These are phyloP conservation scores for Rafetus swinhoei DNA, from an alignment of 2,113 vertebrate genomes.

Conservation along the genomic window DNA sequence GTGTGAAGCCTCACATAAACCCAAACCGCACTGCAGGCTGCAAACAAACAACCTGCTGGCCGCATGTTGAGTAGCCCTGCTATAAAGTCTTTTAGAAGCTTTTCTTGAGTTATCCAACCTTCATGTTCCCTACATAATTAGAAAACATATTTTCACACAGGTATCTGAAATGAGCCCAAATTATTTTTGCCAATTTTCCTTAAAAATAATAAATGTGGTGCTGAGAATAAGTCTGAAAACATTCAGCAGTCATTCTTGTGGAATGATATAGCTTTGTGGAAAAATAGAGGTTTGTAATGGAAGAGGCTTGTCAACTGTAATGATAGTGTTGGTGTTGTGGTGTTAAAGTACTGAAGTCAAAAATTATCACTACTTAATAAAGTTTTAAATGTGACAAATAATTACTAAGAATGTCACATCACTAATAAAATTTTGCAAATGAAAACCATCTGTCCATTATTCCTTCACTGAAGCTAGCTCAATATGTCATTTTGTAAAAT, in stretches of 20 bases:
- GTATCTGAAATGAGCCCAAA: background rate
- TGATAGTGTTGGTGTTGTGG: background rate
- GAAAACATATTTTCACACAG: background rate
- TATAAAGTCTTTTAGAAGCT: background rate
- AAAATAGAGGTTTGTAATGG: background rate
- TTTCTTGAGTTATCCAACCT: background rate
- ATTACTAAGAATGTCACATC: constrained; percentile 20
- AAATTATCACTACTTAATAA: constrained; percentile 7
- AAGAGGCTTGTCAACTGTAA: background rate
- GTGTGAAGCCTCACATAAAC: too few species aligned
- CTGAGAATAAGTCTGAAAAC: background rate
- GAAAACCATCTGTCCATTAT: constrained; percentile 48
- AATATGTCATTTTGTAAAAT: constrained; percentile 27
- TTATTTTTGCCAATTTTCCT: background rate
- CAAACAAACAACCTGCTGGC: too few species aligned
- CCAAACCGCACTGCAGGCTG: too few species aligned
- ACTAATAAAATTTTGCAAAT: constrained; percentile 33
- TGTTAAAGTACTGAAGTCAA: constrained; percentile 1
- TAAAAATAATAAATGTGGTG: background rate
- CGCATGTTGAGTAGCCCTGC: too few species aligned
- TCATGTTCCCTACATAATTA: background rate
- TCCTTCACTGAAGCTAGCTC: constrained; percentile 38
- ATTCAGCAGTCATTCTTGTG: background rate
- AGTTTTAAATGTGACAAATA: constrained; percentile 31
- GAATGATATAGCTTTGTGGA: background rate